These are phyloP conservation scores for Coregonus ussuriensis DNA, from an alignment of 2,797 vertebrate species.

Conservation along the genomic window DNA sequence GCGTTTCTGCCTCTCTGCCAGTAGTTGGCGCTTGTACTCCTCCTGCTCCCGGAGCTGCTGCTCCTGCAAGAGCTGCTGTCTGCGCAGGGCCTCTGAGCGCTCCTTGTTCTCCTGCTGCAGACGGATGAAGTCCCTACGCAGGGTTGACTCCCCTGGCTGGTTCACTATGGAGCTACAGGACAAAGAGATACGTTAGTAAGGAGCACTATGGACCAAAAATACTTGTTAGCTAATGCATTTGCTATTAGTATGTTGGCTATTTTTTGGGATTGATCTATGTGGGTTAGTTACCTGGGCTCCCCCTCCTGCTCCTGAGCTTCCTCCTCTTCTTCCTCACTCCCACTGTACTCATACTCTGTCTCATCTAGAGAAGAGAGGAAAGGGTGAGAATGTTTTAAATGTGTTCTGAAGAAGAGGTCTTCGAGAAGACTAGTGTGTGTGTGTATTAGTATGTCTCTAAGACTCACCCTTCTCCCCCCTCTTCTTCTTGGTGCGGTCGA, in stretches of 20 bases:
- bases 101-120: slow-evolving; percentile 93
- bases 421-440: neutral
- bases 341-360: slow-evolving; percentile 98
- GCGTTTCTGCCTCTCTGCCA: slow-evolving; percentile 88
- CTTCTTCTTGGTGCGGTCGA: slow-evolving; percentile 98
- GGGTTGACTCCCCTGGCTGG: slow-evolving; percentile 87
- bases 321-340: slow-evolving; percentile 98
- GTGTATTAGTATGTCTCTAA: neutral
- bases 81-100: slow-evolving; percentile 85
- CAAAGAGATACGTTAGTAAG: neutral
- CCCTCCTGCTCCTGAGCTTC: slow-evolving; percentile 97
- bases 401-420: neutral
- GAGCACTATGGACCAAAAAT: neutral
- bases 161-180: slow-evolving; percentile 86
- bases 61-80: slow-evolving; percentile 88
- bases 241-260: neutral
- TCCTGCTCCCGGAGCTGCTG: slow-evolving; percentile 89
- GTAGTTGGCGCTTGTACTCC: slow-evolving; percentile 87
- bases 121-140: slow-evolving; percentile 87
- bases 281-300: slow-evolving; percentile 88
- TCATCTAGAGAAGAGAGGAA: slow-evolving; percentile 79
- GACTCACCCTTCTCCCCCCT: slow-evolving; percentile 93
- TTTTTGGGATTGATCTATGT: neutral
- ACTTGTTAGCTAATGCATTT: neutral
- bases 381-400: neutral